Base-by-base conservation (phyloP, 1,140 invertebrate species). In the Amphibalanus amphitrite region DNA sequence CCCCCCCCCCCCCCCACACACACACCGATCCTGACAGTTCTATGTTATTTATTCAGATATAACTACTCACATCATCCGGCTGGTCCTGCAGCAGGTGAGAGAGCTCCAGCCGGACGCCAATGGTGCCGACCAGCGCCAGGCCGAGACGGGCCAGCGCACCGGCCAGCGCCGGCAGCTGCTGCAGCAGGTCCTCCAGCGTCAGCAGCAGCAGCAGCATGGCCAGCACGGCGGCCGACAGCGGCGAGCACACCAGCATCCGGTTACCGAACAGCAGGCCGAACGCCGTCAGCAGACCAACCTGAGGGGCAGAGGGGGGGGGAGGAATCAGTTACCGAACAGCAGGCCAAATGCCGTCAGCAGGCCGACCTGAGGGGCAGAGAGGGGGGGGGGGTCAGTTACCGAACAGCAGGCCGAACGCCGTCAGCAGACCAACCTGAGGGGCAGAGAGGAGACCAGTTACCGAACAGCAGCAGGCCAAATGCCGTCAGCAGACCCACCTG, bases 191-290 rank as follows among this genome's bases (percentile, higher is more conserved):
- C 71, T 83, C 80, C 29, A 82, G 47, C 29, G 78, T 73, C 26
- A 82, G 76, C 73, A 82, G 78, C 0, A 79, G 69, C 77, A 83
- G 76, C 30, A 81, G 76, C 38, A 74, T 72, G 69, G 75, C 73
- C 71, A 76, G 69, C 64, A 79, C 70, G 20, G 83, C 76, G 20
- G 79, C 84, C 0, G 82, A 78, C 65, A 86, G 89, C 69, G 90
- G 78, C 0, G 89, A 92, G 15, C 85, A 84, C 47, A 90, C 78
- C 69, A 91, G 79, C 81, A 91, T 85, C 72, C 86, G 73, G 85
- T 85, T 80, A 78, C 85, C 79, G 85, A 87, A 84, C 80, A 87
- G 80, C 80, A 86, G 26, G 83, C 82, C 76, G 28, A 81, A 71
- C 38, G 80, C 72, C 38, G 76, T 75, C 40, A 76, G 72, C 28